Evolutionary conservation across 2,888 invertebrate species (phyloP), one percentile per base, ranked within the genome.

Genomic region (Scaptomyza polygonia): DNA sequence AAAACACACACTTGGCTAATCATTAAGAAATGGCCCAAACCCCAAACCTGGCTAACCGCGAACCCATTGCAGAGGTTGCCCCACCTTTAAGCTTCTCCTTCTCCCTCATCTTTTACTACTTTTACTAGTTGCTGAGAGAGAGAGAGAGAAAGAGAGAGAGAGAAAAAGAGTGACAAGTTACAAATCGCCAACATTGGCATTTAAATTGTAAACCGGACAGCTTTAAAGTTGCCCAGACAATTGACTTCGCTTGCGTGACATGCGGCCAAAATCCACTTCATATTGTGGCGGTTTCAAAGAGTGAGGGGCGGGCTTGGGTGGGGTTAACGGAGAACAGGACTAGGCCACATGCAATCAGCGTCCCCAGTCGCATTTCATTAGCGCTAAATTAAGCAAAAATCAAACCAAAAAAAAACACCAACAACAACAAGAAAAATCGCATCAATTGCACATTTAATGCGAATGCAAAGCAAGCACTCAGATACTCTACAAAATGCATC

Each of bases 111-210:
- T 34, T 9, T 21, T 21, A 11, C 29, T 29, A 47, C 14, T 27
- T 14, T 44, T 27, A 27, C 9, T 14, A 14, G n/a, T 25, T 45
- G 29, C 14, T 25, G n/a, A n/a, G n/a, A n/a, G n/a, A n/a, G n/a
- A n/a, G n/a, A n/a, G n/a, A n/a, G n/a, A n/a, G n/a, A n/a, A n/a
- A n/a, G n/a, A n/a, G n/a, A n/a, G n/a, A n/a, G n/a, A n/a, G n/a
- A n/a, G n/a, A n/a, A n/a, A n/a, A n/a, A n/a, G n/a, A n/a, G 82
- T 78, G 82, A 87, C 88, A 82, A 58, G 68, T 85, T 66, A 82
- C 81, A 82, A 82, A 82, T 82, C 80, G 85, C 53, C 81, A 87
- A 82, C 82, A 82, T 78, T 87, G 82, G 86, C 88, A 81, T 81
- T 82, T 87, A 72, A 81, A 82, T 78, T 85, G 86, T 82, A 82